These are phyloP conservation scores for Papilio glaucus DNA, from an alignment of 1,140 invertebrate species.

Conservation along the genomic window DNA sequence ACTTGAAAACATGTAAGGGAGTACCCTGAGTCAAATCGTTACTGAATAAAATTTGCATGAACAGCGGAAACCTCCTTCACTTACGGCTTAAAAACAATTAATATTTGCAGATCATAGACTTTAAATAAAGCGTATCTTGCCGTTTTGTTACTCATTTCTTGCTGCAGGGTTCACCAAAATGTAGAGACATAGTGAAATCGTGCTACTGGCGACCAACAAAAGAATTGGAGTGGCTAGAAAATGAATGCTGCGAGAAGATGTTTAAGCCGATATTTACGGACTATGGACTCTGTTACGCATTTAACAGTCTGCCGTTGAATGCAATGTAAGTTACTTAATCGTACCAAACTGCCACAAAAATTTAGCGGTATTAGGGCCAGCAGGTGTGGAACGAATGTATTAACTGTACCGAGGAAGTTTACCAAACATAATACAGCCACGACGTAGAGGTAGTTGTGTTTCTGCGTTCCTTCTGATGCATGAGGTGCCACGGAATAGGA, in stretches of 20 bases:
- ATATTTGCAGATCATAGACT: too few species aligned
- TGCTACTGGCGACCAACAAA: slow-evolving; percentile 68
- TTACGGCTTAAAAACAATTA: too few species aligned
- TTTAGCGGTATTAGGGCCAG: too few species aligned
- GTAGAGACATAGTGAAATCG: slow-evolving; percentile 67
- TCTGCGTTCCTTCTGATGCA: too few species aligned
- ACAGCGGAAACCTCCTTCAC: too few species aligned
- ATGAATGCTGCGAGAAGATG: slow-evolving; percentile 68
- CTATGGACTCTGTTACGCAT: slow-evolving; percentile 76
- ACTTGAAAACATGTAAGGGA: background rate
- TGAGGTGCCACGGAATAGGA: too few species aligned
- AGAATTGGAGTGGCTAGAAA: slow-evolving; percentile 53
- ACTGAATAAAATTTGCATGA: background rate
- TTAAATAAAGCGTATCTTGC: background rate
- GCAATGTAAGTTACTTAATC: slow-evolving; percentile 60
- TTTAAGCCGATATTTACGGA: slow-evolving; percentile 75
- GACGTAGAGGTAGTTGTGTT: too few species aligned
- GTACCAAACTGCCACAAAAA: slow-evolving; percentile 6
- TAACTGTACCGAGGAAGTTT: too few species aligned
- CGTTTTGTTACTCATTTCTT: slow-evolving; percentile 18
- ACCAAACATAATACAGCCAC: too few species aligned
- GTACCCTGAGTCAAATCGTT: background rate
- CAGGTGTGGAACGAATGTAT: too few species aligned
- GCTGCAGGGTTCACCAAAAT: slow-evolving; percentile 72
- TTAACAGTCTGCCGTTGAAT: slow-evolving; percentile 72